Conservation (phyloP, 2,797 vertebrate species). For the Aulostomus chinensis region DNA sequence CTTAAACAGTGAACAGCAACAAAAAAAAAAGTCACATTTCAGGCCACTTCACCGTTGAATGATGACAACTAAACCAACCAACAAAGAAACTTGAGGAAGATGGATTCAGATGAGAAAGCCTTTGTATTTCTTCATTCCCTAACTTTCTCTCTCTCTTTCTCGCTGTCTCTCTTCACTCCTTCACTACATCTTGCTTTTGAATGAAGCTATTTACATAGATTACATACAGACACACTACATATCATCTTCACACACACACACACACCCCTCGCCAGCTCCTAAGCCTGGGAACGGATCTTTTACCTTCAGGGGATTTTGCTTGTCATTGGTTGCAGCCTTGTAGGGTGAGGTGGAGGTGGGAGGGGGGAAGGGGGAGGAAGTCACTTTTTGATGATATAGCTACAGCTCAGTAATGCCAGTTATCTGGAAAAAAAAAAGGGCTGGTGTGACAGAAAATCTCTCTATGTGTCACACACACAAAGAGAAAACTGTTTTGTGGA, state of each 20-base stretch:
- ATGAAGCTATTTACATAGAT: conserved; percentile 54
- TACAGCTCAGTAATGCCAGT: conserved; percentile 44
- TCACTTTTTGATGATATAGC: conserved; percentile 61
- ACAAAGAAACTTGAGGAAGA: too few species aligned
- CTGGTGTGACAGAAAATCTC: conserved; percentile 25
- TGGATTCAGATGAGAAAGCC: too few species aligned
- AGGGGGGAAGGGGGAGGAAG: conserved; percentile 7
- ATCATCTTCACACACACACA: conserved; percentile 35
- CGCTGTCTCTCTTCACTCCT: neutral
- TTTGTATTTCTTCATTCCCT: too few species aligned
- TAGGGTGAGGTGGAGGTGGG: conserved; percentile 24
- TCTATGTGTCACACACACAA: conserved; percentile 3
- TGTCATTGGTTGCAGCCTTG: conserved; percentile 48
- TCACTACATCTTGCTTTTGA: conserved; percentile 20
- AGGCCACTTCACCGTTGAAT: too few species aligned
- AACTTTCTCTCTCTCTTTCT: too few species aligned
- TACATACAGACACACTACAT: conserved; percentile 16
- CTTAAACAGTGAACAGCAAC: too few species aligned
- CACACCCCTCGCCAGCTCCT: conserved; percentile 30
- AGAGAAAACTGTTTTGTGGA: conserved; percentile 36
- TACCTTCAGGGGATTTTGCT: conserved; percentile 64
- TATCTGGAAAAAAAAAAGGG: conserved; percentile 42
- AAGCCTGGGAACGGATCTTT: conserved; percentile 40
- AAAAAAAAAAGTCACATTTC: too few species aligned
- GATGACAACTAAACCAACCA: too few species aligned